Base-by-base conservation (phyloP, 1,140 invertebrate genomes). In the Nylanderia fulva region DNA sequence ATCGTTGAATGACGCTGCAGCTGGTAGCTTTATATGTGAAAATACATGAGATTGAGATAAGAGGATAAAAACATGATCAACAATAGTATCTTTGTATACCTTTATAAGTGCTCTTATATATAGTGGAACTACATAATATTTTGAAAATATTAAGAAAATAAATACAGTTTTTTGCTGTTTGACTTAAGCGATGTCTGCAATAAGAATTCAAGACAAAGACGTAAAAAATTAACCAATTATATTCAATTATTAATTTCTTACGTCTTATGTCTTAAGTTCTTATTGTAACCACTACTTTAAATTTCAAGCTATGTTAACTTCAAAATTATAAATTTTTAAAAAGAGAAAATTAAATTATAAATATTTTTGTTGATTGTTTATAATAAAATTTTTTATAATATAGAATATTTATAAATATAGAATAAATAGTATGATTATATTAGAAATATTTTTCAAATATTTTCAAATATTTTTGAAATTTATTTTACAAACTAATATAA, bases 1-100 rank as follows among this genome's bases (percentile, higher is more conserved):
- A 84, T 95, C 96, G 1, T 96, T 95, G 11, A 96, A 93, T 2
- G 91, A 90, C n/a, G 93, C 93, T 74, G 94, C 95, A 86, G 92
- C 75, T 0, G 95, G 86, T 88, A 96, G 92, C 96, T 96, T 86
- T n/a, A 72, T 72, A 45, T 21, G 58, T 56, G 0, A 29, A 69
- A 24, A 11, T 9, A 7, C 0, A 13, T 24, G 13, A 7, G 18
- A 13, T 63, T 18, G 4, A 21, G 8, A 63, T 63, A 66, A 45
- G 0, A 45, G 39, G 4, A 74, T 39, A n/a, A 75, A 27, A 24
- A 4, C 1, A 21, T 24, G 15, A 24, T 58, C 24, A 39, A 27
- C 11, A 60, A 60, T 5, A 36, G 8, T 33, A 21, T 4, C 6
- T 54, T 72, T 0, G 24, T 48, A n/a, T 6, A 69, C 9, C n/a